A percentile compares a stretch with the other conserved stretches of the same genome.
Evolutionary conservation across 2,797 vertebrate species (phyloP).

Genomic region (Scolopax rusticola): DNA sequence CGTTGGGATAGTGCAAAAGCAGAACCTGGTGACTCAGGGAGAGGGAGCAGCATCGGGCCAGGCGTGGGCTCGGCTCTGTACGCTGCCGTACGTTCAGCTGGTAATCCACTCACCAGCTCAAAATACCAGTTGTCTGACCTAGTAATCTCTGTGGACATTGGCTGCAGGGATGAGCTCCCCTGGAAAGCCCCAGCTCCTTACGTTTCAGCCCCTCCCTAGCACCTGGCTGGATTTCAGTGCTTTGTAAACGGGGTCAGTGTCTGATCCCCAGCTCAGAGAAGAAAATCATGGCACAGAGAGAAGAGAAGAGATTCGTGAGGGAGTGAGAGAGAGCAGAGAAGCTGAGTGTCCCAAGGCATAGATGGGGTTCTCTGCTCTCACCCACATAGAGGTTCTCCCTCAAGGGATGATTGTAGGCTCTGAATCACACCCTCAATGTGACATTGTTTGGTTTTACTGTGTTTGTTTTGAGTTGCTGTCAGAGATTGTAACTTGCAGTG

Average conservation of each 20-base stretch:
- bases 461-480: not conserved
- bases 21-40: not conserved
- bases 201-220: not conserved
- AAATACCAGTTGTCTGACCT: constrained; percentile 18
- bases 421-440: not conserved
- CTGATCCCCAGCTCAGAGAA: not conserved
- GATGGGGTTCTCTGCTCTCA: not conserved
- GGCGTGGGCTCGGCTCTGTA: rapidly evolving
- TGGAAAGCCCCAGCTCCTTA: not conserved
- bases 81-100: rapidly evolving
- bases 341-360: not conserved
- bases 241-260: not conserved
- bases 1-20: not conserved
- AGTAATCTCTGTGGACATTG: not conserved
- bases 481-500: not conserved
- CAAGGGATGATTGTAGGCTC: not conserved
- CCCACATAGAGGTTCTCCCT: not conserved
- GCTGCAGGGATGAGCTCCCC: constrained; percentile 7
- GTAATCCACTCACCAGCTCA: constrained; percentile 35
- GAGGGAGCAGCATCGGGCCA: not conserved
- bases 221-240: not conserved
- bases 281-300: rapidly evolving
- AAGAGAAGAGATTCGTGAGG: not conserved
- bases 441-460: not conserved
- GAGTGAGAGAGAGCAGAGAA: not conserved